phyloP scores from a whole-genome alignment of 37 sponge, comb jelly and placozoan species.

The Eunapius fragilis region DNA sequence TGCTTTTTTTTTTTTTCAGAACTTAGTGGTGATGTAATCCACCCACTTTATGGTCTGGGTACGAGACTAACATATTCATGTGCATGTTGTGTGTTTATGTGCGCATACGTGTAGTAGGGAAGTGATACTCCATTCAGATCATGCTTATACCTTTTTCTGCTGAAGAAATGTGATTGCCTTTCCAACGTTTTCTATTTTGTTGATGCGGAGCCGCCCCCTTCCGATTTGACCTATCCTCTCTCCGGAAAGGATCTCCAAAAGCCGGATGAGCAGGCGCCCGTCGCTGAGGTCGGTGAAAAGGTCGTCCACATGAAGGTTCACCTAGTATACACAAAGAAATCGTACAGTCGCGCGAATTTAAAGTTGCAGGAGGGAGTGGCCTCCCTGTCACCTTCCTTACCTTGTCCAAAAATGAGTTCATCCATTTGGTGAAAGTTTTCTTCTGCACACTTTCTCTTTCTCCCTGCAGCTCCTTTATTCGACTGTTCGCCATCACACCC shows the following conservation, averaged over 20 bases:
- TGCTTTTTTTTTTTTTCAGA: no score
- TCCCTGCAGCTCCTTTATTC: slow-evolving; percentile 87
- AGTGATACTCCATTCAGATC: background rate
- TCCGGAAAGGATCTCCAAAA: slow-evolving; percentile 91
- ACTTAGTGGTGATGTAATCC: no score
- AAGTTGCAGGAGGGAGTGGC: no score
- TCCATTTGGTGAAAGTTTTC: slow-evolving; percentile 99
- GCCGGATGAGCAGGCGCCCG: slow-evolving; percentile 81
- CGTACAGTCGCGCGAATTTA: background rate
- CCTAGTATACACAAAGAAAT: slow-evolving; percentile 34
- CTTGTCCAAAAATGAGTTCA: slow-evolving; percentile 86
- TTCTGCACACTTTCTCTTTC: slow-evolving; percentile 92
- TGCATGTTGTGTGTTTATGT: no score
- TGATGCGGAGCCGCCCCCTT: slow-evolving; percentile 88
- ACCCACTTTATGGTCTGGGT: no score
- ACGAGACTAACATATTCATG: no score
- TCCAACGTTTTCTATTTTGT: slow-evolving; percentile 95
- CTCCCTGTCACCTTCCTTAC: slow-evolving; percentile 7
- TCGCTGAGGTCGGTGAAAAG: slow-evolving; percentile 90
- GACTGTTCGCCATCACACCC: slow-evolving; percentile 14
- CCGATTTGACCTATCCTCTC: slow-evolving; percentile 77
- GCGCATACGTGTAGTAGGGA: no score
- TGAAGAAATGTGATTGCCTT: slow-evolving; percentile 80
- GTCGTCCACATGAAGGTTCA: slow-evolving; percentile 74
- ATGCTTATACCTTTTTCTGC: slow-evolving; percentile 78